phyloP scores from a whole-genome alignment of 2,113 vertebrate species.

The Xenopus tropicalis region DNA sequence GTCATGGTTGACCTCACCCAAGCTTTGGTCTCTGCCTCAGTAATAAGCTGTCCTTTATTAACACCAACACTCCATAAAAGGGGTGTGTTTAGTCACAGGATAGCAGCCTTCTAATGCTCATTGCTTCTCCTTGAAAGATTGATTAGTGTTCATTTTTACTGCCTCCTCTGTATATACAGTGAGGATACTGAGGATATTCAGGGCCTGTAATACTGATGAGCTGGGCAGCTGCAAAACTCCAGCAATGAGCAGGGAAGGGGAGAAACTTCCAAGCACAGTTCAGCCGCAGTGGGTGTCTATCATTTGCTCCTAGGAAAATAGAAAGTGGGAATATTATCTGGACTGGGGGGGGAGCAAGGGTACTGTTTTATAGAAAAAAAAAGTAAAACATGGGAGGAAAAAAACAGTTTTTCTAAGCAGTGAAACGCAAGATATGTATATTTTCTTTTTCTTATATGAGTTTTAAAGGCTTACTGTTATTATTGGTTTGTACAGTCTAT shows the following conservation, averaged over 20 bases:
- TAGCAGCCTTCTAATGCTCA: constrained; percentile 80
- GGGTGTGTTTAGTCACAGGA: constrained; percentile 84
- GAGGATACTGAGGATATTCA: constrained; percentile 62
- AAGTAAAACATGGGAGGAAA: too few species aligned
- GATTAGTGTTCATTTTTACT: constrained; percentile 78
- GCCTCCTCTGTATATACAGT: constrained; percentile 71
- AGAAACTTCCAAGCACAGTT: constrained; percentile 53
- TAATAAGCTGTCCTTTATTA: constrained; percentile 87
- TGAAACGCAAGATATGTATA: too few species aligned
- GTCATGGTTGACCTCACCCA: constrained; percentile 84
- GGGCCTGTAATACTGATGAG: constrained; percentile 63
- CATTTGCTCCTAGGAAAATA: constrained; percentile 30
- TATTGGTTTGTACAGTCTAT: too few species aligned
- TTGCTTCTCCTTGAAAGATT: constrained; percentile 75
- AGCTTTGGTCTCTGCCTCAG: constrained; percentile 84
- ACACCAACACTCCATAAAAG: constrained; percentile 85
- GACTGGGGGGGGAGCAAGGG: too few species aligned
- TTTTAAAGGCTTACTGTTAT: too few species aligned
- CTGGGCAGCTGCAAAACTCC: constrained; percentile 57
- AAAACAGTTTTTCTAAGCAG: too few species aligned
- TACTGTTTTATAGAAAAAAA: too few species aligned
- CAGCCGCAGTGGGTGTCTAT: constrained; percentile 7
- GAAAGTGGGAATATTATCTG: constrained; percentile 10
- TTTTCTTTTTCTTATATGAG: too few species aligned
- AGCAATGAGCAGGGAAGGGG: constrained; percentile 51